Conservation (phyloP, 2,888 invertebrate genomes). For the Euplexia lucipara region DNA sequence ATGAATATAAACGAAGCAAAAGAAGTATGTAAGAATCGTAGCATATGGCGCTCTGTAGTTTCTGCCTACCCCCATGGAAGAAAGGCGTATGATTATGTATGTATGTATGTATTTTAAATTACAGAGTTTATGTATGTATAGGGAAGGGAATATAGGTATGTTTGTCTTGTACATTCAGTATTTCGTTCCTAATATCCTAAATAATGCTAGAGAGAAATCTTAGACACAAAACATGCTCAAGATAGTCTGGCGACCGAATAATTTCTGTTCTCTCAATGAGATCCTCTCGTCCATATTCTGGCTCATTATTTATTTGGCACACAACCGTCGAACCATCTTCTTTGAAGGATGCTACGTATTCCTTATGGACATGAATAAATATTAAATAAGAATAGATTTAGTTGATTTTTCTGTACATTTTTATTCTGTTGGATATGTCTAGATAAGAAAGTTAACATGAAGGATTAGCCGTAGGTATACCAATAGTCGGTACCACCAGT, state of each 20-base stretch:
- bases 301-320: slow-evolving; percentile 53
- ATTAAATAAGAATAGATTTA: slow-evolving; percentile 2
- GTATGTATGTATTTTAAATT: too few relatives aligned
- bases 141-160: too few relatives aligned
- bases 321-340: slow-evolving; percentile 9
- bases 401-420: slow-evolving; percentile 15
- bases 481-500: too few relatives aligned
- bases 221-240: background rate
- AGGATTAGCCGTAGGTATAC: too few relatives aligned
- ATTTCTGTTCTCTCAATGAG: slow-evolving; percentile 14
- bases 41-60: too few relatives aligned
- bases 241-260: background rate
- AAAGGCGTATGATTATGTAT: too few relatives aligned
- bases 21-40: too few relatives aligned
- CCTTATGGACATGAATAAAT: slow-evolving; percentile 11
- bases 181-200: background rate
- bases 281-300: slow-evolving; percentile 19
- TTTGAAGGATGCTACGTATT: slow-evolving; percentile 32
- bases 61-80: too few relatives aligned
- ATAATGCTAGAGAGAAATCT: slow-evolving; percentile 10
- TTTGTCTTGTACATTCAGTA: background rate
- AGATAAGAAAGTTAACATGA: too few relatives aligned
- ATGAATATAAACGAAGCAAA: too few relatives aligned
- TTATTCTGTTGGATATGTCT: background rate
- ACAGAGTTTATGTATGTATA: too few relatives aligned